Evolutionary conservation across 2,888 invertebrate species (phyloP).

Genomic region (Apomyelois bistriatella): DNA sequence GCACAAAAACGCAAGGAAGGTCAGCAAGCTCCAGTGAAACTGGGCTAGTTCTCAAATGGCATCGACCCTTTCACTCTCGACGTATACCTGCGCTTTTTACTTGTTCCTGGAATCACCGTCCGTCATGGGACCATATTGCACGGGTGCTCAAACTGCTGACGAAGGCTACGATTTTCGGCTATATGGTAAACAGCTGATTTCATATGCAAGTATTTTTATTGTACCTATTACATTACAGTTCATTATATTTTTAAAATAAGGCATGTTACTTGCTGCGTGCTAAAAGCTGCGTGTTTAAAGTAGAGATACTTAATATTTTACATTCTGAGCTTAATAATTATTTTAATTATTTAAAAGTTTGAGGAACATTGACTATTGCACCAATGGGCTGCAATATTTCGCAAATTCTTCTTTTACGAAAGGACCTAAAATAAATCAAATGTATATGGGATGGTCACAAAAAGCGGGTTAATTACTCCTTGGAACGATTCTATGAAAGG

Average conservation of each 20-base stretch:
- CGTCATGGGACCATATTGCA: slow-evolving; percentile 34
- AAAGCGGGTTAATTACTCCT: slow-evolving; percentile 76
- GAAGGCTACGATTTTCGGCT: not conserved
- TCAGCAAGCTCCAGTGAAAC: slow-evolving; percentile 65
- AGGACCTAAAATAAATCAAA: slow-evolving; percentile 77
- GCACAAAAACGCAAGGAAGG: slow-evolving; percentile 64
- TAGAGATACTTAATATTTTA: too few species aligned
- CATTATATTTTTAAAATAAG: too few species aligned
- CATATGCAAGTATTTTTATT: too few species aligned
- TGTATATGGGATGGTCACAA: slow-evolving; percentile 69
- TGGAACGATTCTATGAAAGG: slow-evolving; percentile 63
- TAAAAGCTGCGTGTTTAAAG: too few species aligned
- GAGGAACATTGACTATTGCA: slow-evolving; percentile 41
- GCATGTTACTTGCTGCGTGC: too few species aligned
- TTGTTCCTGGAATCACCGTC: slow-evolving; percentile 62
- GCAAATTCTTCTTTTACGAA: slow-evolving; percentile 76
- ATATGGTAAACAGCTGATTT: too few species aligned
- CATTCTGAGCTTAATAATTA: too few species aligned
- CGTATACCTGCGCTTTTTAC: slow-evolving; percentile 76
- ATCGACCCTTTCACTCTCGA: slow-evolving; percentile 79
- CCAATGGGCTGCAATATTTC: slow-evolving; percentile 69
- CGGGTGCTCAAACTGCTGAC: slow-evolving; percentile 48
- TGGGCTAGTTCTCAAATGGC: slow-evolving; percentile 73
- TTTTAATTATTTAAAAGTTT: slow-evolving; percentile 31
- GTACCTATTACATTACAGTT: too few species aligned